Base-by-base conservation (phyloP, 2,888 invertebrate species). In the Aporophyla nigra region DNA sequence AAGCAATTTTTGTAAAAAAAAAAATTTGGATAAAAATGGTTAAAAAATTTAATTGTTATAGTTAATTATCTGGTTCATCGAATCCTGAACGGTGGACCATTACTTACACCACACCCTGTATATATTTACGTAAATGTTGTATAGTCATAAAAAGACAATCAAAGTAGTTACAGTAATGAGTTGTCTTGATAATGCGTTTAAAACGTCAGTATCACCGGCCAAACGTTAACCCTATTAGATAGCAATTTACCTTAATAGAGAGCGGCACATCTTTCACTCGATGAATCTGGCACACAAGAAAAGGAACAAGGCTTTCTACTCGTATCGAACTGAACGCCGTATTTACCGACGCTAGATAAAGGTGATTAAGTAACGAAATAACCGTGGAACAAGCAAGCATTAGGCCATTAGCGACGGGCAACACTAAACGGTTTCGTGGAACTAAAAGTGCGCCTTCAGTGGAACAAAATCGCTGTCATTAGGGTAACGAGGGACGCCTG, bases 401-500 rank as follows among this genome's bases (percentile, higher is more conserved):
- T 93, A 93, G 93, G 91, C 93, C 94, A 95, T 95, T 95, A 95
- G 93, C 90, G 91, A 92, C 91, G 93, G 92, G 93, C 91, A 94
- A 94, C 93, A 94, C 94, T 93, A 94, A 94, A 95, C 94, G 94
- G 92, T 91, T 92, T 91, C 89, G 90, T 91, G 90, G 91, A 94
- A 95, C 94, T 94, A 94, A 95, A 95, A 95, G 93, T 94, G 92
- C 93, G 93, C 93, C 93, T 92, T 91, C 92, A 91, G 91, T 91
- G 92, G 92, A 93, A 93, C 93, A 92, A 95, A 96, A 96, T 96
- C 94, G 95, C 93, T 95, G 93, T 95, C 96, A 95, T 96, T 96
- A 96, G 94, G 93, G 94, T 96, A 96, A 96, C 96, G 96, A 95
- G 95, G 93, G 93, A 88, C 90, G 91, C 91, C 90, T 89, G 94